Percentiles rank a stretch among this genome's conserved stretches.
Evolutionary conservation across 2,113 vertebrate genomes (phyloP).

Genomic region (Bujurquina vittata): DNA sequence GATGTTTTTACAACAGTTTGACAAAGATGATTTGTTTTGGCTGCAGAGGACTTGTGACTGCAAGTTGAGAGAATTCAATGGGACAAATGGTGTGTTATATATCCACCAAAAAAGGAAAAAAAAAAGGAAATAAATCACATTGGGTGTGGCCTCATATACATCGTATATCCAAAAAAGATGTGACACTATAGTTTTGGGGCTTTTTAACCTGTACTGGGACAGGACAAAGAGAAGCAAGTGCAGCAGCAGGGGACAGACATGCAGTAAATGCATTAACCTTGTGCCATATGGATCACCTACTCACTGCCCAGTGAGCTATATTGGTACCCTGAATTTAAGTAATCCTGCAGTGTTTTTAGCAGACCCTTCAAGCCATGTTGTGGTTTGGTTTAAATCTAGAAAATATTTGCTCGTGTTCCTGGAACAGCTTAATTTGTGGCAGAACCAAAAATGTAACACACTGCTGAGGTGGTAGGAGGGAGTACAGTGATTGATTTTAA

Average conservation of each 20-base stretch:
- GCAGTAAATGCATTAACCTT: no score
- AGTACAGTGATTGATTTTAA: slow-evolving; percentile 85
- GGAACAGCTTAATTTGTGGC: neutral
- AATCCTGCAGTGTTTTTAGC: no score
- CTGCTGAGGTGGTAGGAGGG: slow-evolving; percentile 47
- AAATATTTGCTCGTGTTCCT: neutral
- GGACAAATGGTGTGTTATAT: neutral
- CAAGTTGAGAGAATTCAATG: neutral
- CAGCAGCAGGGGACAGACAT: no score
- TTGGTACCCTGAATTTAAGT: no score
- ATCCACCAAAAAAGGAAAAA: no score
- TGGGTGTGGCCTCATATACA: neutral
- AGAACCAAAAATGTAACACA: slow-evolving; percentile 2
- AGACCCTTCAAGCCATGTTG: no score
- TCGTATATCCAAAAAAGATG: neutral
- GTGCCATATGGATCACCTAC: no score
- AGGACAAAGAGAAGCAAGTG: neutral
- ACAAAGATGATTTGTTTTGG: neutral
- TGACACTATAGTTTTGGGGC: no score
- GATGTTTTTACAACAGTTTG: neutral
- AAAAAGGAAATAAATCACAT: neutral
- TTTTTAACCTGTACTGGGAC: no score
- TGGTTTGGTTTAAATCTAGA: no score
- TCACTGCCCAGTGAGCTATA: no score
- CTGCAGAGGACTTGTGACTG: neutral